Evolutionary conservation across 2,888 invertebrate genomes (phyloP), one percentile per base, ranked within the genome.

Genomic region (Hydrotaea diabolus): DNA sequence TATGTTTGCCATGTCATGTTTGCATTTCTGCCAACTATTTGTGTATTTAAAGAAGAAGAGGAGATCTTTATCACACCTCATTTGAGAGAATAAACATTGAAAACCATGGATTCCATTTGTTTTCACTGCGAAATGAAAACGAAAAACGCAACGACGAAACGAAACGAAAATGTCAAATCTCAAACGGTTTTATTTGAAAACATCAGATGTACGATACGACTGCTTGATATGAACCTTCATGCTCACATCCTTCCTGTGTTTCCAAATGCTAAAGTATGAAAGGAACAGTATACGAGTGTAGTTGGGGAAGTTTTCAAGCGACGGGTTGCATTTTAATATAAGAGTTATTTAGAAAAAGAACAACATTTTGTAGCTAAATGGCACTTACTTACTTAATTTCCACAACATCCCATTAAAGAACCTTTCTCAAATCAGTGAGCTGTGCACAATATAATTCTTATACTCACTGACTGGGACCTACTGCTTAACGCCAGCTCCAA

Each of bases 1-100:
- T 15, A 43, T 66, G 43, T 66, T 66, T 43, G 36, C 13, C 69
- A 23, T 46, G 31, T 69, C 46, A 46, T 69, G 46, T 69, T 69
- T 69, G 69, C 69, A 69, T 46, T 69, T 46, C 31, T 23, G 69
- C 39, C 69, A 69, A 69, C 69, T 15, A 69, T 69, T 69, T 69
- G n/a, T 23, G 49, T 49, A 23, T 69, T 69, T 46, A 46, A 36
- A 62, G 43, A 69, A 69, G 31, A 73, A 21, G 17, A 17, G 36
- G 72, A 74, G 79, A 85, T 85, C 79, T 77, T 82, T 82, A 80
- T 85, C 85, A 69, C 85, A 82, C 85, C 82, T 82, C 85, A 82
- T 82, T 85, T 74, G 69, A 77, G 75, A 39, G 71, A 77, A 80
- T 80, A 69, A 79, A 82, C 62, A 85, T 79, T 76, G 73, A 85